phyloP scores from a whole-genome alignment of 2,888 invertebrate genomes.

The Silvanus unidentatus region DNA sequence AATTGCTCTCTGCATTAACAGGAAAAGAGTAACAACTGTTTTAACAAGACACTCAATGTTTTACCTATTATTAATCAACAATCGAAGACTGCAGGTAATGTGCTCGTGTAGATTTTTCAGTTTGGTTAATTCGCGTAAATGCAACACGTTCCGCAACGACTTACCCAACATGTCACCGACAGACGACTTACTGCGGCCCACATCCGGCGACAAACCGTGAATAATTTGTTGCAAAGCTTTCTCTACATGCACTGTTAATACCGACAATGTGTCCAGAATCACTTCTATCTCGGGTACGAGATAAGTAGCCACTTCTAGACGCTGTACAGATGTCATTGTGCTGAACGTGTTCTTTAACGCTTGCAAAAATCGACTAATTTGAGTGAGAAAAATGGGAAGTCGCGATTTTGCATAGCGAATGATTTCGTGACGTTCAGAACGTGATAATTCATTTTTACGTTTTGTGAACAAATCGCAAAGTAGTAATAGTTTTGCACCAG shows the following conservation, averaged over 20 bases:
- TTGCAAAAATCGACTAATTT: slow-evolving; percentile 55
- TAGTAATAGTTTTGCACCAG: slow-evolving; percentile 51
- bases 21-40: background rate
- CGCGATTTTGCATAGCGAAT: slow-evolving; percentile 61
- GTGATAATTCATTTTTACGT: slow-evolving; percentile 55
- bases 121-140: slow-evolving; percentile 52
- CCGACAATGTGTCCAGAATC: slow-evolving; percentile 54
- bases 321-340: slow-evolving; percentile 52
- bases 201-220: slow-evolving; percentile 39
- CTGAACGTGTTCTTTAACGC: slow-evolving; percentile 56
- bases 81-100: slow-evolving; percentile 49
- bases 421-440: slow-evolving; percentile 61
- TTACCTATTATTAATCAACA: slow-evolving; percentile 54
- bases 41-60: slow-evolving; percentile 15
- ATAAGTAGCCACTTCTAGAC: slow-evolving; percentile 58
- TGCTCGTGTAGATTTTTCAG: slow-evolving; percentile 52
- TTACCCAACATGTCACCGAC: slow-evolving; percentile 35
- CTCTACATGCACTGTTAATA: slow-evolving; percentile 55
- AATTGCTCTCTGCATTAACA: slow-evolving; percentile 51
- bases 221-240: slow-evolving; percentile 57
- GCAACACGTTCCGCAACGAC: slow-evolving; percentile 44
- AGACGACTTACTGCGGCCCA: slow-evolving; percentile 25
- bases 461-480: slow-evolving; percentile 62
- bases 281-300: slow-evolving; percentile 64
- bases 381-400: slow-evolving; percentile 60